Evolutionary conservation across 1,140 invertebrate species (phyloP).

Genomic region (Orius insidiosus): DNA sequence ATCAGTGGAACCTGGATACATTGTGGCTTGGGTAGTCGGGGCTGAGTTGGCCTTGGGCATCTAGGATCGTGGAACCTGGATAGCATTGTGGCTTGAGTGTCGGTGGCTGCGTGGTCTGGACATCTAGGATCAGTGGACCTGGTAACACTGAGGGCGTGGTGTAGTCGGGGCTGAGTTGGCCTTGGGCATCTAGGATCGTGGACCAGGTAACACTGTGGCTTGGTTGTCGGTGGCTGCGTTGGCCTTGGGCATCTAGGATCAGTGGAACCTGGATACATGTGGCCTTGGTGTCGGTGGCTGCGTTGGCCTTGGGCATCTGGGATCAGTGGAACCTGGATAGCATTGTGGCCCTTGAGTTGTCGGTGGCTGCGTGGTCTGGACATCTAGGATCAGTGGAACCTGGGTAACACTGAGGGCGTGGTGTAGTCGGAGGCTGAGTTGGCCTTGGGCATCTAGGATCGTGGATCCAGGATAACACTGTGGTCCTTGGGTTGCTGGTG

Average conservation of each 20-base stretch:
- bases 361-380: conserved; percentile 25
- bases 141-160: conserved; percentile 23
- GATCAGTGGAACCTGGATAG: conserved; percentile 21
- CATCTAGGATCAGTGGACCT: conserved; percentile 29
- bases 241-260: conserved; percentile 25
- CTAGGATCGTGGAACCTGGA: conserved; percentile 26
- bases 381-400: conserved; percentile 30
- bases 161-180: conserved; percentile 17
- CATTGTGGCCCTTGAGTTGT: conserved; percentile 17
- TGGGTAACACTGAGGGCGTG: conserved; percentile 23
- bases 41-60: conserved; percentile 22
- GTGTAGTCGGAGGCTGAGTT: conserved; percentile 19
- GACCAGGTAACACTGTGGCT: conserved; percentile 21
- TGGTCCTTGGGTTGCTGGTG: conserved; percentile 8
- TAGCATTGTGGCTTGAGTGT: conserved; percentile 21
- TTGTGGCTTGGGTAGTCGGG: conserved; percentile 15
- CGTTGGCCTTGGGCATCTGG: conserved; percentile 20
- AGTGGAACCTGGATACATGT: conserved; percentile 28
- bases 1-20: conserved; percentile 24
- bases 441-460: conserved; percentile 9
- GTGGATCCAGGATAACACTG: conserved; percentile 23
- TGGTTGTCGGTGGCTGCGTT: conserved; percentile 21
- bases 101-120: conserved; percentile 21
- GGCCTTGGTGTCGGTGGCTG: conserved; percentile 17
- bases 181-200: conserved; percentile 18